A percentile compares a stretch with the other conserved stretches of the same genome.
phyloP scores from a whole-genome alignment of 2,797 vertebrate species.

The Alosa sapidissima region DNA sequence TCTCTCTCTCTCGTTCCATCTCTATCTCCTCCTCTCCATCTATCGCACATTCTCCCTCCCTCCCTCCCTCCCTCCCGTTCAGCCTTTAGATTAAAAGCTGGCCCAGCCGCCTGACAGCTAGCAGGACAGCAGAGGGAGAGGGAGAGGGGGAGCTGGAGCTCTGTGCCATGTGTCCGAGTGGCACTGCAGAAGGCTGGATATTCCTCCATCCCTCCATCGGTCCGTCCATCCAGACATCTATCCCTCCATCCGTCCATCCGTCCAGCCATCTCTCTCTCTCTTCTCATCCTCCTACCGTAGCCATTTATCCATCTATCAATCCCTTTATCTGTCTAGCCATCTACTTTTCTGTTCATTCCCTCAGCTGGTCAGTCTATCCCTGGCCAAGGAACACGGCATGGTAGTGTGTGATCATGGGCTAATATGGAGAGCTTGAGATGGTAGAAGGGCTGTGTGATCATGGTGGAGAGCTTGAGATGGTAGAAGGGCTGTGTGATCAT shows the following conservation, averaged over 20 bases:
- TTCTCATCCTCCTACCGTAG: slow-evolving; percentile 56
- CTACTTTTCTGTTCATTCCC: neutral
- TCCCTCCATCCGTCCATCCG: neutral
- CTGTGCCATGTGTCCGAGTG: slow-evolving; percentile 37
- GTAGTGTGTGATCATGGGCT: neutral
- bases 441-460: too few relatives aligned
- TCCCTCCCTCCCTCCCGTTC: slow-evolving; percentile 56
- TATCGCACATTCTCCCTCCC: neutral
- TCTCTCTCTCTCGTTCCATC: neutral
- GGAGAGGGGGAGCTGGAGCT: slow-evolving; percentile 25
- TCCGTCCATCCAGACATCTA: slow-evolving; percentile 20
- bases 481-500: too few relatives aligned
- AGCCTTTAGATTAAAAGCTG: slow-evolving; percentile 63
- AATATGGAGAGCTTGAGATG: neutral
- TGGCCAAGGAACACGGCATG: neutral
- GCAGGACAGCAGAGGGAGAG: slow-evolving; percentile 42
- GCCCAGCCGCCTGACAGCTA: slow-evolving; percentile 53
- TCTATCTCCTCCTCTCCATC: neutral
- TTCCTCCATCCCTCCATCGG: slow-evolving; percentile 43
- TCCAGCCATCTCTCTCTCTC: slow-evolving; percentile 37
- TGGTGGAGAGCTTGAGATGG: too few relatives aligned
- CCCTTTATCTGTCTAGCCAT: neutral
- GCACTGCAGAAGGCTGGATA: slow-evolving; percentile 47
- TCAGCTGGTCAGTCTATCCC: neutral
- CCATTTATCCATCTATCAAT: slow-evolving; percentile 50